Conservation (phyloP, 2,797 vertebrate species). For the Alectoris magna region DNA sequence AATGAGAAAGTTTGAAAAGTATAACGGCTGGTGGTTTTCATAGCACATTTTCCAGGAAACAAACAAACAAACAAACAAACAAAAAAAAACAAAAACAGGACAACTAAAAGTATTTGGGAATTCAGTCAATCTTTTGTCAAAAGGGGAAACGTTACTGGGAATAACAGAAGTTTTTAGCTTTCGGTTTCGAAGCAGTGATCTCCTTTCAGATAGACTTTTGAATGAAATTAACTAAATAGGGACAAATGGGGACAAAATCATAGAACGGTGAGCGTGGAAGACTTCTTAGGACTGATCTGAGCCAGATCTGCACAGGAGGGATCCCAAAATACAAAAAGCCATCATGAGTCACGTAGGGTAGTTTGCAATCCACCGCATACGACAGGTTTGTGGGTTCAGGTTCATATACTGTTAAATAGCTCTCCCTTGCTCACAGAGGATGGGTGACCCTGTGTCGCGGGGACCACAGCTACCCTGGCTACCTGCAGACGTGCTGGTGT, state of each 20-base stretch:
- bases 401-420: neutral
- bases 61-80: too few species aligned
- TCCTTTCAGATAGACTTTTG: neutral
- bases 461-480: accelerated
- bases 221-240: neutral
- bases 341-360: neutral
- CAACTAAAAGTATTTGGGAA: neutral
- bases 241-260: neutral
- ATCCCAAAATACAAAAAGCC: neutral
- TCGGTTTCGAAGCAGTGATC: neutral
- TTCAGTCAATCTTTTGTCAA: neutral
- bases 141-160: neutral
- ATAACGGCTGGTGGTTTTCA: neutral
- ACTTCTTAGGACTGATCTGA: neutral
- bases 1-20: neutral
- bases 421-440: neutral
- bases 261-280: neutral
- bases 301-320: neutral
- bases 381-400: neutral
- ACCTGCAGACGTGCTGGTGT: neutral
- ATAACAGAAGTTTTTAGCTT: neutral
- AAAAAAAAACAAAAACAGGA: neutral
- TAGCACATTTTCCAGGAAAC: neutral
- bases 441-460: neutral
- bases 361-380: neutral